These are phyloP conservation scores for Plagodis pulveraria DNA, from an alignment of 2,888 invertebrate species.

Conservation along the genomic window DNA sequence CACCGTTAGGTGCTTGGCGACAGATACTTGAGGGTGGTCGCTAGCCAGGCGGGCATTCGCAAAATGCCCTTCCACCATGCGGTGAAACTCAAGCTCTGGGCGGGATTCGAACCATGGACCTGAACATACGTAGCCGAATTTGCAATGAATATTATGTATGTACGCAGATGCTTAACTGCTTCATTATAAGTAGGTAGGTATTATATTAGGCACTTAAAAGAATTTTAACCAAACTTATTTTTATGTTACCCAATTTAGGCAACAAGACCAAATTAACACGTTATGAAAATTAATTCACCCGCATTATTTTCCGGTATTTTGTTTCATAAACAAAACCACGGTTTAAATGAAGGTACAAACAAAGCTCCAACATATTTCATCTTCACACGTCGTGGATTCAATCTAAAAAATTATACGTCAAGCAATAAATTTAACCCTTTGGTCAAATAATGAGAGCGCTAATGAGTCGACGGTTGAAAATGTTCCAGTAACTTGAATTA, in stretches of 20 bases:
- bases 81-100: too few relatives aligned
- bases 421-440: slow-evolving; percentile 49
- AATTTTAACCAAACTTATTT: background rate
- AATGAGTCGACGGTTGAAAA: slow-evolving; percentile 45
- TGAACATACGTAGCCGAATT: too few relatives aligned
- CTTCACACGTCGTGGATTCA: slow-evolving; percentile 34
- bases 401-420: slow-evolving; percentile 27
- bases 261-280: slow-evolving; percentile 18
- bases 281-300: slow-evolving; percentile 17
- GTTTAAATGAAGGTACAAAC: background rate
- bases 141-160: too few relatives aligned
- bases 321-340: slow-evolving; percentile 27
- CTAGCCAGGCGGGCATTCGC: too few relatives aligned
- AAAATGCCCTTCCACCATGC: too few relatives aligned
- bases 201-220: too few relatives aligned
- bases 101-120: too few relatives aligned
- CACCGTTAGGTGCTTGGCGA: too few relatives aligned
- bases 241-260: slow-evolving; percentile 12
- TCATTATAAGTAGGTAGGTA: too few relatives aligned
- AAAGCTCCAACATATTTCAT: slow-evolving; percentile 30
- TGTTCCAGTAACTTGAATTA: slow-evolving; percentile 9
- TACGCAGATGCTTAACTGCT: too few relatives aligned
- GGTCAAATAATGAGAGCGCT: slow-evolving; percentile 38
- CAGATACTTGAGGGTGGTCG: too few relatives aligned
- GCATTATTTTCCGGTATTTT: slow-evolving; percentile 29